Conservation (phyloP, 2,113 vertebrate genomes). For the Pelmatolapia mariae region DNA sequence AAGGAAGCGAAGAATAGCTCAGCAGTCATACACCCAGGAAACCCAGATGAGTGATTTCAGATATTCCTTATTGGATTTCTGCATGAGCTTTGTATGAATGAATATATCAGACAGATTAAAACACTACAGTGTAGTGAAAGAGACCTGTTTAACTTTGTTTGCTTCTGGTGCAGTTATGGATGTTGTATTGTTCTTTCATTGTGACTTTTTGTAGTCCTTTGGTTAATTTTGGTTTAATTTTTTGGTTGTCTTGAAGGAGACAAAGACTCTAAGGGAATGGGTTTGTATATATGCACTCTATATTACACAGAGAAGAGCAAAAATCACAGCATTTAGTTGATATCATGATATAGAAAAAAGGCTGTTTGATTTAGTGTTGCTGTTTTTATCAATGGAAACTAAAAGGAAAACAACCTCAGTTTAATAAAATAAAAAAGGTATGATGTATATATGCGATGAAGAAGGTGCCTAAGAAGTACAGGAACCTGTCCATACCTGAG, state of each 20-base stretch:
- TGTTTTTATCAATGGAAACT: not conserved
- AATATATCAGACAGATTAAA: not conserved
- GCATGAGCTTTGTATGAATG: not conserved
- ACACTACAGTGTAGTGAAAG: not conserved
- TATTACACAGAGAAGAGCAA: not conserved
- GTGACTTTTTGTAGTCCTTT: not conserved
- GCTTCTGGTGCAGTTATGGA: not conserved
- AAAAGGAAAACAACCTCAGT: not conserved
- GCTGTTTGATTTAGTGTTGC: not conserved
- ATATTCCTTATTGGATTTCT: not conserved
- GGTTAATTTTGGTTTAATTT: not conserved
- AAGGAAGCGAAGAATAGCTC: not conserved
- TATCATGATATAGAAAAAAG: not conserved
- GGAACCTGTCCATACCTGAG: not conserved
- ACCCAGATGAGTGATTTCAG: not conserved
- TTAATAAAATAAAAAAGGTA: not conserved
- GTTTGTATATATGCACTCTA: not conserved
- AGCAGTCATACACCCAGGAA: not conserved
- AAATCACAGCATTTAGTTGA: not conserved
- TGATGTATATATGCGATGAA: not conserved
- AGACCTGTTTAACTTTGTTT: not conserved
- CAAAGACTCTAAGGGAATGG: not conserved
- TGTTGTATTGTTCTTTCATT: not conserved
- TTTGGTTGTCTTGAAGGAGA: not conserved
- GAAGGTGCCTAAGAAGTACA: not conserved